These are phyloP conservation scores for Parascotia fuliginaria DNA, from an alignment of 2,888 invertebrate genomes.

Conservation along the genomic window DNA sequence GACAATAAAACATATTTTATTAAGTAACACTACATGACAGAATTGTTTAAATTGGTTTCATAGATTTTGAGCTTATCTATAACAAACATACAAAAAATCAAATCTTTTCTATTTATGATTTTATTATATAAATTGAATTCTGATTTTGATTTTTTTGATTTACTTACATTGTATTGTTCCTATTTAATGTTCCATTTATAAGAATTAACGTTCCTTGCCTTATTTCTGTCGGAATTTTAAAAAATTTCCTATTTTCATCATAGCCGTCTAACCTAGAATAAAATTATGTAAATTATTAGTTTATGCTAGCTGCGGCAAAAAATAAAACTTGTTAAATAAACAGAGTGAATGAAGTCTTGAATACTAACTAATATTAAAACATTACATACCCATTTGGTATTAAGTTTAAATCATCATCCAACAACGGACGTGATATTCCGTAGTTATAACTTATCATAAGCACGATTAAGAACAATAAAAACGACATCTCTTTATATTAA, in stretches of 20 bases:
- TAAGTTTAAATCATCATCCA: slow-evolving; percentile 17
- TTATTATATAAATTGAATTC: too few species aligned
- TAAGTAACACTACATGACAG: too few species aligned
- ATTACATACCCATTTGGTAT: slow-evolving; percentile 31
- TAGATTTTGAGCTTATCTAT: too few species aligned
- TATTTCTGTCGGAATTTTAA: slow-evolving; percentile 32
- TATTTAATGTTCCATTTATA: slow-evolving; percentile 36
- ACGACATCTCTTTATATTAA: slow-evolving; percentile 45
- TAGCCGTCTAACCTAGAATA: slow-evolving; percentile 19
- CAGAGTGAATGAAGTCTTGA: neutral
- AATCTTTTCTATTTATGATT: too few species aligned
- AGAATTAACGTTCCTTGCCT: slow-evolving; percentile 16
- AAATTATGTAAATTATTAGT: slow-evolving; percentile 3
- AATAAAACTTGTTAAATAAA: neutral
- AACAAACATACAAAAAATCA: too few species aligned
- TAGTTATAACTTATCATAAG: slow-evolving; percentile 41
- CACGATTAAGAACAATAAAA: slow-evolving; percentile 42
- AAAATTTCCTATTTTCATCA: slow-evolving; percentile 4
- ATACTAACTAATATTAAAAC: neutral
- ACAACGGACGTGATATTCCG: slow-evolving; percentile 46
- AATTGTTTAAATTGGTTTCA: too few species aligned
- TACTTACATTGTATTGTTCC: slow-evolving; percentile 33
- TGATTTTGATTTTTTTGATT: too few species aligned
- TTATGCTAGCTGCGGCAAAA: too few species aligned
- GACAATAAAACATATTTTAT: too few species aligned